phyloP scores from a whole-genome alignment of 2,888 invertebrate species.

The Erannis defoliaria region DNA sequence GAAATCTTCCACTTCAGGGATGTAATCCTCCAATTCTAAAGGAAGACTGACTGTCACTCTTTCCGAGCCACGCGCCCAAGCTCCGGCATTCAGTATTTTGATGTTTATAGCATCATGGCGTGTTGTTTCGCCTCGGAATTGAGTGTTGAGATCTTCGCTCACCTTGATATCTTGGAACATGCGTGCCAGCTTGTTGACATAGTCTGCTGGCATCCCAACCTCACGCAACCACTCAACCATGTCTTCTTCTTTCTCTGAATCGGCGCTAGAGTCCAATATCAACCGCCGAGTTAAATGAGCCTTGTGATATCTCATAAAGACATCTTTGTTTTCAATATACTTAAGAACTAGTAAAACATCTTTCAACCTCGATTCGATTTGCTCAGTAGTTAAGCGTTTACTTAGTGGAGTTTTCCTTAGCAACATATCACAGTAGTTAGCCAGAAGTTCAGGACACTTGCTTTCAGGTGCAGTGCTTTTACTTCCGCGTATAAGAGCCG shows the following conservation, averaged over 20 bases:
- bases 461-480: constrained; percentile 95
- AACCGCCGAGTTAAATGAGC: constrained; percentile 97
- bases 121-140: constrained; percentile 94
- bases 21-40: constrained; percentile 98
- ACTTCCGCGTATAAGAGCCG: constrained; percentile 87
- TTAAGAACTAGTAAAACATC: constrained; percentile 98
- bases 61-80: constrained; percentile 98
- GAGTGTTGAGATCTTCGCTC: constrained; percentile 98
- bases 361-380: constrained; percentile 96
- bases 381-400: constrained; percentile 97
- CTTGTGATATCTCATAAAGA: constrained; percentile 99
- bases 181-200: constrained; percentile 98
- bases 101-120: constrained; percentile 97
- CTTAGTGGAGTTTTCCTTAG: constrained; percentile 98
- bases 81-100: constrained; percentile 99
- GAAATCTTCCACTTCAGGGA: constrained; percentile 99
- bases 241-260: constrained; percentile 99
- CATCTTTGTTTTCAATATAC: constrained; percentile 99
- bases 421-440: constrained; percentile 99
- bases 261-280: constrained; percentile 98
- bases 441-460: constrained; percentile 99
- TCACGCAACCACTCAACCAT: constrained; percentile 99
- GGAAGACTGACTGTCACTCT: constrained; percentile 98
- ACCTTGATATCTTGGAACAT: constrained; percentile 99
- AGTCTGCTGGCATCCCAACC: constrained; percentile 99